Conservation (phyloP, 2,797 vertebrate species). For the Pygocentrus nattereri region DNA sequence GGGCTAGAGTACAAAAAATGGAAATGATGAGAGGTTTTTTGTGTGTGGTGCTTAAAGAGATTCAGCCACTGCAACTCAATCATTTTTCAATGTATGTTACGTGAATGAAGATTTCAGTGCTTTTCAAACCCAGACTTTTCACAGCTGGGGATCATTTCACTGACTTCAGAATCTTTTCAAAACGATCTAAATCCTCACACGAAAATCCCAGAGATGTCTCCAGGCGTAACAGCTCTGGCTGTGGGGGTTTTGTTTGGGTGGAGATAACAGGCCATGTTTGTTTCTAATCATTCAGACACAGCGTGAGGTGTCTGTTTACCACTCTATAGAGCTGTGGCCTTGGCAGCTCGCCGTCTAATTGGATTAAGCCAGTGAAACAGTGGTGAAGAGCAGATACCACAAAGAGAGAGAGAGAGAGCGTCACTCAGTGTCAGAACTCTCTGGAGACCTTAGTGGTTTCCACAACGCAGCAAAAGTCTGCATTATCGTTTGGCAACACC, state of each 20-base stretch:
- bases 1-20: conserved; percentile 78
- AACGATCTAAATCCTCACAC: background rate
- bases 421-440: conserved; percentile 37
- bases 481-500: conserved; percentile 36
- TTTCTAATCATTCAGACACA: conserved; percentile 48
- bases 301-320: conserved; percentile 43
- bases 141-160: background rate
- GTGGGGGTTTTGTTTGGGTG: conserved; percentile 46
- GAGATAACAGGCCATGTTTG: conserved; percentile 40
- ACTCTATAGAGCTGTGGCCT: conserved; percentile 22
- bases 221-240: background rate
- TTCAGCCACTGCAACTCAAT: too few species aligned
- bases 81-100: background rate
- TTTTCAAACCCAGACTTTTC: background rate
- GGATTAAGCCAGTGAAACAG: conserved; percentile 55
- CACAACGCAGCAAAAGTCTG: conserved; percentile 26
- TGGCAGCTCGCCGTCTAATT: conserved; percentile 48
- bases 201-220: background rate
- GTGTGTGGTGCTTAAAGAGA: background rate
- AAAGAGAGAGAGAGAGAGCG: conserved; percentile 12
- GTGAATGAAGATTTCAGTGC: background rate
- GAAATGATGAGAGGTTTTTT: background rate
- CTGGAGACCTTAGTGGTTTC: conserved; percentile 29
- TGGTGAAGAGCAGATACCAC: conserved; percentile 30
- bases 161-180: background rate